A percentile compares a stretch with the other conserved stretches of the same genome.
These are phyloP conservation scores for Malthinus flaveolus DNA, from an alignment of 2,888 invertebrate species.

Conservation along the genomic window DNA sequence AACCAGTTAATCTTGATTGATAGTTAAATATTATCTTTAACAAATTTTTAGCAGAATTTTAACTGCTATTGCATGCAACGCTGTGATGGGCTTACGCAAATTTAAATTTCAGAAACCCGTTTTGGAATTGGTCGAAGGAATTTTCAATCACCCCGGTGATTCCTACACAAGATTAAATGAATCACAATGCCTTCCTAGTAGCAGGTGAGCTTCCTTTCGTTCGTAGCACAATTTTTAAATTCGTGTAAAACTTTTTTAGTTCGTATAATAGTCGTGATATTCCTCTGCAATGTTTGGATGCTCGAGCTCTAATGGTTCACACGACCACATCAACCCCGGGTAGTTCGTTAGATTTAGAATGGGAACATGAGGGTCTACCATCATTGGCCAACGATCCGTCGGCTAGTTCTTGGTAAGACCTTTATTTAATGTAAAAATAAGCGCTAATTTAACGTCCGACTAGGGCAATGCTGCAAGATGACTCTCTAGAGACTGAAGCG, in stretches of 20 bases:
- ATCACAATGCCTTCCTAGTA: constrained; percentile 49
- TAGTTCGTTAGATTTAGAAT: constrained; percentile 71
- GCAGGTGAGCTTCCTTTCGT: constrained; percentile 41
- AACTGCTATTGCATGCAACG: neutral
- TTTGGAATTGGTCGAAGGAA: constrained; percentile 51
- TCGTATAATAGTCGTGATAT: constrained; percentile 57
- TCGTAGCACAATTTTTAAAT: no score
- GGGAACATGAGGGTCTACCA: constrained; percentile 67
- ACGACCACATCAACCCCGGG: constrained; percentile 61
- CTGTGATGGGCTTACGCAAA: neutral
- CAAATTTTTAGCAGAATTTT: neutral
- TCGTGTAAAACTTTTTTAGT: constrained; percentile 25
- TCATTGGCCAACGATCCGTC: constrained; percentile 50
- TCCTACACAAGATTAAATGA: constrained; percentile 52
- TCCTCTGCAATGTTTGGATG: constrained; percentile 64
- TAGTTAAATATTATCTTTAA: constrained; percentile 11
- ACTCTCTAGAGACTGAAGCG: constrained; percentile 18
- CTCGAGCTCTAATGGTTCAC: constrained; percentile 54
- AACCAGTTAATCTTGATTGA: no score
- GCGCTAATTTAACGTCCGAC: neutral
- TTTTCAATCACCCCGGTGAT: constrained; percentile 48
- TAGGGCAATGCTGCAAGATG: constrained; percentile 37
- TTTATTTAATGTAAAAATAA: neutral
- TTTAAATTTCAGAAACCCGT: constrained; percentile 47
- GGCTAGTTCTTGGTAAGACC: constrained; percentile 49